phyloP scores from a whole-genome alignment of 2,113 vertebrate species.

The Microcebus tavaratra region DNA sequence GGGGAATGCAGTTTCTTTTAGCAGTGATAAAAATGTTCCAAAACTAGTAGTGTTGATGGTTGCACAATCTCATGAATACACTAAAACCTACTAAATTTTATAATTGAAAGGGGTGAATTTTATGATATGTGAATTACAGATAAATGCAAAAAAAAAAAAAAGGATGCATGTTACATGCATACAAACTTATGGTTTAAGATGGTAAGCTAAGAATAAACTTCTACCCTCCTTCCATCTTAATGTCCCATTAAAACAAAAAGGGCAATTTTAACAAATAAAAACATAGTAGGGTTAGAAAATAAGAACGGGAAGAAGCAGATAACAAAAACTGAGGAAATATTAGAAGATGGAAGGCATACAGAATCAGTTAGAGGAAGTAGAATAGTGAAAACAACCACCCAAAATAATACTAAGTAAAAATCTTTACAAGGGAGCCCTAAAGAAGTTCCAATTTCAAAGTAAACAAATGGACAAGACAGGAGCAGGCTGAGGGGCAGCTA shows the following conservation, averaged over 20 bases:
- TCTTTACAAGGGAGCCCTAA: not conserved
- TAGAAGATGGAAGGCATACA: not conserved
- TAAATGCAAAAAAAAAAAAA: not conserved
- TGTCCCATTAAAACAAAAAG: not conserved
- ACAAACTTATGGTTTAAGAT: not conserved
- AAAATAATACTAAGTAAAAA: not conserved
- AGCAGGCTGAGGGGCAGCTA: not conserved
- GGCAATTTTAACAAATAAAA: not conserved
- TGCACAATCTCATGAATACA: not conserved
- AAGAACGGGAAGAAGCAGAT: not conserved
- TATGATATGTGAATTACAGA: not conserved
- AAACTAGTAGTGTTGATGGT: not conserved
- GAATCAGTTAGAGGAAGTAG: not conserved
- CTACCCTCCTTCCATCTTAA: not conserved
- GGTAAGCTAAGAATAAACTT: not conserved
- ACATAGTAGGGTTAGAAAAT: not conserved
- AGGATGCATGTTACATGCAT: not conserved
- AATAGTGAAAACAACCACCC: not conserved
- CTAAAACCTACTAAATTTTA: not conserved
- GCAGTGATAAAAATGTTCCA: not conserved
- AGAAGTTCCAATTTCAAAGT: not conserved
- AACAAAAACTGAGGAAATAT: not conserved
- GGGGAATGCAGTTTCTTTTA: not conserved
- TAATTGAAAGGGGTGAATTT: not conserved
- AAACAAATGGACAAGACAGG: not conserved